Evolutionary conservation across 2,113 vertebrate species (phyloP).

Genomic region (Argyrosomus japonicus): DNA sequence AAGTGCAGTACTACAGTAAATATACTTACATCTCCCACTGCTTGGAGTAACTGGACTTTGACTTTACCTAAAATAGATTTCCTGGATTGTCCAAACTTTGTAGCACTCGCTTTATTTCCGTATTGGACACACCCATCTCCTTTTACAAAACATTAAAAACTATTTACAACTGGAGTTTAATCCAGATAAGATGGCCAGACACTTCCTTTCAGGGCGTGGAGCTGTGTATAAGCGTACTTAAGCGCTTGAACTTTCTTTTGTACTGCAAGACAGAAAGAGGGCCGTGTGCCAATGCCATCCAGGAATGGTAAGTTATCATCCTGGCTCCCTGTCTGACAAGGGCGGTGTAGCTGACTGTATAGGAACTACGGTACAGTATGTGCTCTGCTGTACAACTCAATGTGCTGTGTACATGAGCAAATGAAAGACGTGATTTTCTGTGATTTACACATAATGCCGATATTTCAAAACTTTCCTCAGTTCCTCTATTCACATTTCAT

Average conservation of each 20-base stretch:
- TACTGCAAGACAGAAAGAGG: not conserved
- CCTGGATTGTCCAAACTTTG: constrained; percentile 18
- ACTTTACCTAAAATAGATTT: constrained; percentile 2
- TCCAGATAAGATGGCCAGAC: not conserved
- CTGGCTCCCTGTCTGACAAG: constrained; percentile 30
- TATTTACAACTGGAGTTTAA: not conserved
- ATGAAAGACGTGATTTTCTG: not conserved
- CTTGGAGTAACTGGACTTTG: not conserved
- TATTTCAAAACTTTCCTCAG: too few species aligned
- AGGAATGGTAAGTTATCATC: constrained; percentile 7
- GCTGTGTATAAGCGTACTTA: not conserved
- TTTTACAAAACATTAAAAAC: not conserved
- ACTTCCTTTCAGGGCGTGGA: not conserved
- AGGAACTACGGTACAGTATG: not conserved
- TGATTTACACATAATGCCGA: not conserved
- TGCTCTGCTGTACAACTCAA: not conserved
- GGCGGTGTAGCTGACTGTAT: not conserved
- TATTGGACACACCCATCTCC: not conserved
- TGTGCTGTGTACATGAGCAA: not conserved
- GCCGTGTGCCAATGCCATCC: constrained; percentile 5
- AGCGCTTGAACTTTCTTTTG: not conserved
- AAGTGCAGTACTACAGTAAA: not conserved
- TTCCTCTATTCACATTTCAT: not conserved
- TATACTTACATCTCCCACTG: not conserved
- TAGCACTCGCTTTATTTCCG: not conserved